A percentile compares a stretch with the other conserved stretches of the same genome.
Conservation (phyloP, 2,888 invertebrate species). For the Eucera pruinosa region DNA sequence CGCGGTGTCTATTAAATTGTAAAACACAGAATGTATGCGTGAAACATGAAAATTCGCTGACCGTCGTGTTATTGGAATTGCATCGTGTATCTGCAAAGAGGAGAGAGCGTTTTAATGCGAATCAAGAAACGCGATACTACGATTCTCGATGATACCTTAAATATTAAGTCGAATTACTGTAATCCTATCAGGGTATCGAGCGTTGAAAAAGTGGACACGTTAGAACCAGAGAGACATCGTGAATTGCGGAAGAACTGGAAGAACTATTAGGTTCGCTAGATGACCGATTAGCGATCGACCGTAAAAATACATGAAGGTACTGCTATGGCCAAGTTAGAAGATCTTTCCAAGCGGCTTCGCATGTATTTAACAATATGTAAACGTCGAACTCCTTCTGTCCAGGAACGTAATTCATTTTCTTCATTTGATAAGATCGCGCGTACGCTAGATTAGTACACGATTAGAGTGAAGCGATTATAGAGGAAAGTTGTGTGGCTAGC, state of each 20-base stretch:
- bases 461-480: too few relatives aligned
- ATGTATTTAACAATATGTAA: conserved; percentile 13
- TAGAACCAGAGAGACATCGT: not conserved
- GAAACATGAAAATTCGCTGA: conserved; percentile 21
- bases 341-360: conserved; percentile 27
- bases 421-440: conserved; percentile 2
- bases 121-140: conserved; percentile 15
- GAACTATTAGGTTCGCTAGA: not conserved
- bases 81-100: not conserved
- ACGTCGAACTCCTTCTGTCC: not conserved
- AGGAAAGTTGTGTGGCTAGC: too few relatives aligned
- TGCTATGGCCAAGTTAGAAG: not conserved
- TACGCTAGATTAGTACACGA: too few relatives aligned
- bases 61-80: conserved; percentile 33
- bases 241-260: not conserved
- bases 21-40: conserved; percentile 27
- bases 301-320: not conserved
- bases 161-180: conserved; percentile 18
- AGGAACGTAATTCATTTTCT: conserved; percentile 15
- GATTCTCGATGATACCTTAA: conserved; percentile 22
- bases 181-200: conserved; percentile 49
- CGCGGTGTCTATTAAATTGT: too few relatives aligned
- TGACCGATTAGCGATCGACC: not conserved
- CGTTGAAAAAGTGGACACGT: not conserved
- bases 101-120: conserved; percentile 3